Percentiles rank a stretch among this genome's conserved stretches.
Conservation (phyloP, 2,888 invertebrate species). For the Eurytoma californica region DNA sequence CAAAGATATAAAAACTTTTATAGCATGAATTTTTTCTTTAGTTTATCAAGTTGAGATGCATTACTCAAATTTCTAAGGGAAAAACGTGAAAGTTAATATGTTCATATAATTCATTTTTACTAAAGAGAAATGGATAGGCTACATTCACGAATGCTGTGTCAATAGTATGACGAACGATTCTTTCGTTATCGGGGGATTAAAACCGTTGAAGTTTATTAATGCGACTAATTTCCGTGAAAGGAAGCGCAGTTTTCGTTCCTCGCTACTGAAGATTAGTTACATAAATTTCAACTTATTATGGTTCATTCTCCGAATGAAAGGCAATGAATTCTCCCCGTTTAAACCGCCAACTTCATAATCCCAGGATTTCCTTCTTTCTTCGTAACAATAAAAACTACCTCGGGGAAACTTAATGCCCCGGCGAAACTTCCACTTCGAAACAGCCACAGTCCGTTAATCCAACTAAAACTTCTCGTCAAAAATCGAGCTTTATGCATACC, state of each 20-base stretch:
- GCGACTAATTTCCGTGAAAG: background rate
- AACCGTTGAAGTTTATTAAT: background rate
- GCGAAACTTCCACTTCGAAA: background rate
- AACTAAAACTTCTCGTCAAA: background rate
- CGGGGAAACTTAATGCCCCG: slow-evolving; percentile 13
- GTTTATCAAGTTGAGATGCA: too few relatives aligned
- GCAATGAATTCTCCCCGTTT: slow-evolving; percentile 28
- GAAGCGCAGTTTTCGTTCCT: too few relatives aligned
- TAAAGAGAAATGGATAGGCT: too few relatives aligned
- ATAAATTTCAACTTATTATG: slow-evolving; percentile 16
- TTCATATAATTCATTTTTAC: too few relatives aligned
- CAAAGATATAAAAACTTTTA: too few relatives aligned
- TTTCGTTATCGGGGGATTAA: too few relatives aligned
- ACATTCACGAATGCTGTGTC: too few relatives aligned
- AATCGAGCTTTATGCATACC: background rate
- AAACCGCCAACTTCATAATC: slow-evolving; percentile 28
- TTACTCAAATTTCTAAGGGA: too few relatives aligned
- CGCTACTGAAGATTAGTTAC: background rate
- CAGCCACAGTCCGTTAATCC: background rate
- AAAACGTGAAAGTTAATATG: too few relatives aligned
- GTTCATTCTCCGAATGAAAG: slow-evolving; percentile 25
- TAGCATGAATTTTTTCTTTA: too few relatives aligned
- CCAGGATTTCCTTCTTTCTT: slow-evolving; percentile 3
- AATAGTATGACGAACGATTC: too few relatives aligned
- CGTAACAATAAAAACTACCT: slow-evolving; percentile 6